These are phyloP conservation scores for Acleris emargana DNA, from an alignment of 2,888 invertebrate genomes.

Conservation along the genomic window DNA sequence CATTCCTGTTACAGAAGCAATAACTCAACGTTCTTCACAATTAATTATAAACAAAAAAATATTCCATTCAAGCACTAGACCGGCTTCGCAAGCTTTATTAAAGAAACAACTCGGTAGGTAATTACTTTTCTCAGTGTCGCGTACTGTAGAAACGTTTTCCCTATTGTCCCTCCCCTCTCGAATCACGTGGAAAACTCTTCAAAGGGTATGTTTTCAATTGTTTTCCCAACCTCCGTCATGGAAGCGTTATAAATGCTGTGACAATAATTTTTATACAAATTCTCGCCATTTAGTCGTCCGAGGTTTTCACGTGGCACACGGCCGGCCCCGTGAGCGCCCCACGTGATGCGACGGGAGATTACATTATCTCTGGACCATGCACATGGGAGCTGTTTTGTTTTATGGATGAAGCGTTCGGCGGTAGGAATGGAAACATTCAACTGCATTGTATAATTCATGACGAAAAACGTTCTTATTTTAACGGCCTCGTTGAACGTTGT, in stretches of 20 bases:
- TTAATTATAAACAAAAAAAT: too few relatives aligned
- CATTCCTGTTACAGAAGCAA: too few relatives aligned
- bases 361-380: constrained; percentile 7
- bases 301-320: constrained; percentile 32
- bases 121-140: not conserved
- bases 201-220: not conserved
- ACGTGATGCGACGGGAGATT: constrained; percentile 56
- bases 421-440: constrained; percentile 12
- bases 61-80: too few relatives aligned
- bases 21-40: too few relatives aligned
- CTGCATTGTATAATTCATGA: constrained; percentile 19
- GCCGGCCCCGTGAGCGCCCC: constrained; percentile 59
- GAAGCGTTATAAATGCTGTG: too few relatives aligned
- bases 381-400: constrained; percentile 13
- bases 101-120: not conserved
- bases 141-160: not conserved
- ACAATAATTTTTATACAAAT: too few relatives aligned
- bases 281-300: constrained; percentile 1
- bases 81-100: too few relatives aligned
- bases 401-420: constrained; percentile 12
- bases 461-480: constrained; percentile 4
- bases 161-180: not conserved
- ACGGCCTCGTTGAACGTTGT: constrained; percentile 4
- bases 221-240: not conserved
- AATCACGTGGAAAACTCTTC: not conserved